Evolutionary conservation across 2,797 vertebrate genomes (phyloP).

Genomic region (Netta rufina): DNA sequence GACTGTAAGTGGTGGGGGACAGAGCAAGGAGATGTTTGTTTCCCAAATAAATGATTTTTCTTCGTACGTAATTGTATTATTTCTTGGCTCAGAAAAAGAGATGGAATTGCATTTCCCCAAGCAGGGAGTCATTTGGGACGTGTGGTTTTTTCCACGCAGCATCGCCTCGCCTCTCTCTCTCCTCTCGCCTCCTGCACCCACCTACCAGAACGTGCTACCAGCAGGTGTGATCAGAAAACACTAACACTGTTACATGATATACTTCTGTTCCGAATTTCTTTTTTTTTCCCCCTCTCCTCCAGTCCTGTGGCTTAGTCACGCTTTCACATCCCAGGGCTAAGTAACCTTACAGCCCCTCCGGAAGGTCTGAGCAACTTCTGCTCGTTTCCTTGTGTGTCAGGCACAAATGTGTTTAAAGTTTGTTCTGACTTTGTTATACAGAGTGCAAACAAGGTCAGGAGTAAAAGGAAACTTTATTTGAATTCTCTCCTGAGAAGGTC

Average conservation of each 20-base stretch:
- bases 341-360: not conserved
- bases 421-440: not conserved
- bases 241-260: not conserved
- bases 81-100: not conserved
- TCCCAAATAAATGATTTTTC: not conserved
- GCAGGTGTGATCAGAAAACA: not conserved
- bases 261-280: not conserved
- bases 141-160: not conserved
- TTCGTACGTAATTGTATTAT: not conserved
- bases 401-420: not conserved
- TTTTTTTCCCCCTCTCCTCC: not conserved
- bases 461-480: not conserved
- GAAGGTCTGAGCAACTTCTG: not conserved
- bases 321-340: not conserved
- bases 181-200: not conserved
- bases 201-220: fast-evolving
- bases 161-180: not conserved
- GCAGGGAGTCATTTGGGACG: not conserved
- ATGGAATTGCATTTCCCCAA: not conserved
- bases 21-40: not conserved
- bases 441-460: not conserved
- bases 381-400: not conserved
- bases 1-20: not conserved
- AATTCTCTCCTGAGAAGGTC: not conserved
- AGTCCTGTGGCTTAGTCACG: fast-evolving